phyloP scores from a whole-genome alignment of 2,888 invertebrate species.

The Melipona bicolor region DNA sequence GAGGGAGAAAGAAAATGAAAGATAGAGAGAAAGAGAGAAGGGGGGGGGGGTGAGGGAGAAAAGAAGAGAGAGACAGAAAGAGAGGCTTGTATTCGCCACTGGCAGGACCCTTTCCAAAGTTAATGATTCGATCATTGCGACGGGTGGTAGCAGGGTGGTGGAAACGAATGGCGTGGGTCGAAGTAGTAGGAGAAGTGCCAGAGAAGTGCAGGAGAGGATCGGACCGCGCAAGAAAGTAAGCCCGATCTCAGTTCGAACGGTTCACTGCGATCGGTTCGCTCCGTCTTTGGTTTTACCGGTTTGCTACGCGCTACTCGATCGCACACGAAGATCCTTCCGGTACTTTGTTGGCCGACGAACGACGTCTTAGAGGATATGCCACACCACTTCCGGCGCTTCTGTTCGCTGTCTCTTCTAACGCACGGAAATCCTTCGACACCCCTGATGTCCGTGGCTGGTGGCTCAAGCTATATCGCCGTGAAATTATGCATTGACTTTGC shows the following conservation, averaged over 20 bases:
- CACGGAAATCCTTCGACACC: constrained; percentile 38
- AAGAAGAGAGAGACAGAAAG: not conserved
- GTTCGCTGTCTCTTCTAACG: constrained; percentile 11
- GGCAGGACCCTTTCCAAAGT: constrained; percentile 71
- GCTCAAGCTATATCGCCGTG: constrained; percentile 28
- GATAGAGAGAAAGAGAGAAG: not conserved
- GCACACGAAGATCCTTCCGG: constrained; percentile 28
- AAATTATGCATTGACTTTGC: constrained; percentile 38
- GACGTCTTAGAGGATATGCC: constrained; percentile 22
- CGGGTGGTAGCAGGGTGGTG: constrained; percentile 73
- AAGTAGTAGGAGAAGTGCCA: constrained; percentile 74
- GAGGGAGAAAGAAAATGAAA: too few relatives aligned
- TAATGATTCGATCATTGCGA: constrained; percentile 75
- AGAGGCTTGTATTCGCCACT: constrained; percentile 42
- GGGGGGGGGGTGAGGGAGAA: not conserved
- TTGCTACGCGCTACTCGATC: constrained; percentile 25
- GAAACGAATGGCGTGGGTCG: constrained; percentile 74
- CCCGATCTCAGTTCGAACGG: constrained; percentile 79
- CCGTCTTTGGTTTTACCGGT: constrained; percentile 48
- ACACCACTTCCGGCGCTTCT: constrained; percentile 38
- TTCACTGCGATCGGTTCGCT: constrained; percentile 66
- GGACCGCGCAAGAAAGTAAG: constrained; percentile 75
- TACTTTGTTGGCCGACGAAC: not conserved
- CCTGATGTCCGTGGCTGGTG: constrained; percentile 35
- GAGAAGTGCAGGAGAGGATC: constrained; percentile 72